These are phyloP conservation scores for Drosophila kanapiae DNA, from an alignment of 1,140 invertebrate genomes.

Conservation along the genomic window DNA sequence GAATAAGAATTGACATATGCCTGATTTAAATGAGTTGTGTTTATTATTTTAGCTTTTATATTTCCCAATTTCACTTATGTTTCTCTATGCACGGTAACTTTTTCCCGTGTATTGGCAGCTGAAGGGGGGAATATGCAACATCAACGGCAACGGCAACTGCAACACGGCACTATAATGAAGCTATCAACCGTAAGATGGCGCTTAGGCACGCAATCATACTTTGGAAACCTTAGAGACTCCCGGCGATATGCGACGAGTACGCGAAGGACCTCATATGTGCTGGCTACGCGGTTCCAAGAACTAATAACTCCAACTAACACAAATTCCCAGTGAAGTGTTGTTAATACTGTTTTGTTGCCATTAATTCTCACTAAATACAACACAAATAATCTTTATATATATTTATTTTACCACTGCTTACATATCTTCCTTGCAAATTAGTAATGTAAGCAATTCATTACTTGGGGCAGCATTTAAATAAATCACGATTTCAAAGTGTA, in stretches of 20 bases:
- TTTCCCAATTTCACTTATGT: too few relatives aligned
- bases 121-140: constrained; percentile 34
- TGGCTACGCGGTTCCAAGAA: background rate
- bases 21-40: too few relatives aligned
- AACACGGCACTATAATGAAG: constrained; percentile 78
- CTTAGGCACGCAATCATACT: constrained; percentile 82
- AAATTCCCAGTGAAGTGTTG: background rate
- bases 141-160: constrained; percentile 36
- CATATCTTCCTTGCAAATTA: background rate
- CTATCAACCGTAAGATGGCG: constrained; percentile 81
- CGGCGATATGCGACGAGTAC: constrained; percentile 15
- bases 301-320: background rate
- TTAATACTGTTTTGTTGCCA: background rate
- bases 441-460: background rate
- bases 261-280: constrained; percentile 14
- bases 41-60: too few relatives aligned
- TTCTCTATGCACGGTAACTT: too few relatives aligned
- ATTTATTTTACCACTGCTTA: too few relatives aligned
- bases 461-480: too few relatives aligned
- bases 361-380: background rate
- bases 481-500: background rate
- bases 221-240: constrained; percentile 45
- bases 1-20: too few relatives aligned
- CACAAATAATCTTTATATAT: background rate
- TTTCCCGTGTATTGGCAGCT: background rate